Base-by-base conservation (phyloP, 30 jellyfish, hydroid and myxozoan genomes). In the Aurelia sp. region DNA sequence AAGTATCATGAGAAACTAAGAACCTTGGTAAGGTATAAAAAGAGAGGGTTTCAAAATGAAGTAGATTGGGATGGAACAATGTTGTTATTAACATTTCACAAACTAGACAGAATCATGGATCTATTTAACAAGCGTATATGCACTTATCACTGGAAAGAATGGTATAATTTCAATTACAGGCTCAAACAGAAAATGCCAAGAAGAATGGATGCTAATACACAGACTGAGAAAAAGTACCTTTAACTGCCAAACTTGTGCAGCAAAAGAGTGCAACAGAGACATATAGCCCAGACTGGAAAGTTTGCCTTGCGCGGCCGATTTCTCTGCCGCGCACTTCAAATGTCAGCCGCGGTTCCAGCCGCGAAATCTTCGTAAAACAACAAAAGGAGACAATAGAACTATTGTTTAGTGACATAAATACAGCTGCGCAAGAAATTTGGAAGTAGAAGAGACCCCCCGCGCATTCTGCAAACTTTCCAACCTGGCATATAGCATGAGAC, bases 11-110 rank as follows among this genome's bases (percentile, higher is more conserved):
- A 61, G 6, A 73, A 51, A 8, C 51, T 73, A 61, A 73, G 53
- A 73, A 44, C 72, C 18, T 50, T 73, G 48, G n/a, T 73, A 53
- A 73, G 83, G 70, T 33, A n/a, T 23, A 47, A 73, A 23, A 22
- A 59, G 23, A 33, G 35, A 59, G 87, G 76, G 18, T 15, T 57
- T 23, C 23, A 57, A n/a, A 44, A 44, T 44, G 20, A n/a, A 40
- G 76, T 53, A 4, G 87, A 76, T 22, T 76, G 75, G 76, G 66
- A 76, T 7, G 61, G 76, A 19, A 76, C 87, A 31, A 59, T 53
- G 62, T 61, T 76, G 18, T 31, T 58, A 21, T 31, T 76, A 57
- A 62, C 87, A 33, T 76, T 55, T 76, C 40, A 22, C 35, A 76
- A 62, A 31, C 47, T 62, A 18, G 65, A 58, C 40, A 31, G 47